phyloP scores from a whole-genome alignment of 2,797 vertebrate genomes.

The Calcarius lapponicus region DNA sequence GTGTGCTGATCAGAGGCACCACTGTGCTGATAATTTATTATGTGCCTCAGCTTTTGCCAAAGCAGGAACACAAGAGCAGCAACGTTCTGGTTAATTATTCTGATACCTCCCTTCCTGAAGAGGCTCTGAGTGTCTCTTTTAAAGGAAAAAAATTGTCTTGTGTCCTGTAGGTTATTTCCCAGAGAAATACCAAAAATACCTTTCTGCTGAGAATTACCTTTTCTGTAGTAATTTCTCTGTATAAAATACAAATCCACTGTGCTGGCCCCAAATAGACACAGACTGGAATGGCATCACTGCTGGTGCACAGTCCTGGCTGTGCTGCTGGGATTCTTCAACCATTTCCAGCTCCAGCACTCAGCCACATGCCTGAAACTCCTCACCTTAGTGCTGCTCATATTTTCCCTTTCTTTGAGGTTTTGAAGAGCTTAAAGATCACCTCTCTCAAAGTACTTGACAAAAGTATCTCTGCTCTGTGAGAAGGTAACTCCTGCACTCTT shows the following conservation, averaged over 20 bases:
- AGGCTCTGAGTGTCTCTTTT: background rate
- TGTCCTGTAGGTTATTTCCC: background rate
- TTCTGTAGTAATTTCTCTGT: background rate
- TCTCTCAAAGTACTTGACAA: background rate
- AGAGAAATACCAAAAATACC: background rate
- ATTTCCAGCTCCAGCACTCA: background rate
- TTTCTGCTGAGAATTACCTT: background rate
- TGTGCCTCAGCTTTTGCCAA: background rate
- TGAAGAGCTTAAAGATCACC: background rate
- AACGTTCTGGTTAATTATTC: background rate
- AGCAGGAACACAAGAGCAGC: background rate
- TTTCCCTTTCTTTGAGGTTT: background rate
- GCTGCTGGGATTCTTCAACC: background rate
- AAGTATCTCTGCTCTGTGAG: background rate
- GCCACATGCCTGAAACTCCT: background rate
- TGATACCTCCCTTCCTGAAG: background rate
- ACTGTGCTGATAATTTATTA: background rate
- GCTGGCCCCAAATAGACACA: background rate
- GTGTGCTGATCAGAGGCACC: no score
- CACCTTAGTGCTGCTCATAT: background rate
- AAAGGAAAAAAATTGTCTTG: background rate
- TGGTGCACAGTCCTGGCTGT: background rate
- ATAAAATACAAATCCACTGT: background rate
- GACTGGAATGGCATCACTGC: fast-evolving
- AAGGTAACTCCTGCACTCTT: background rate